A percentile compares a stretch with the other conserved stretches of the same genome.
Conservation (phyloP, 1,140 invertebrate genomes). For the Drosophila grimshawi region DNA sequence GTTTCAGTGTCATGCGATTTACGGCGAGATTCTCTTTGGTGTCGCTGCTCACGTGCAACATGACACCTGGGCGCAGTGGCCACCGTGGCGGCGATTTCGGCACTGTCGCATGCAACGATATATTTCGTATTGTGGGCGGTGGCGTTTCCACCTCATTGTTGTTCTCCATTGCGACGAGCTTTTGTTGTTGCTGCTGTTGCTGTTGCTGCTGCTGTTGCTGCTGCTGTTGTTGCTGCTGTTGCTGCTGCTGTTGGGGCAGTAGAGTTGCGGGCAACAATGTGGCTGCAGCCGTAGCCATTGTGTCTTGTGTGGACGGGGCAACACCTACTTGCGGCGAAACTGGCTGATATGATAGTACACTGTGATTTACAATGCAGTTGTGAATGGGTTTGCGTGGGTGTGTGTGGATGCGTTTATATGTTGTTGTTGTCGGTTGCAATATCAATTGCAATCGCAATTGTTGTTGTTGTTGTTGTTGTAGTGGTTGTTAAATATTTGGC, state of each 20-base stretch:
- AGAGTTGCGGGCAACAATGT: slow-evolving; percentile 40
- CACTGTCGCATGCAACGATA: slow-evolving; percentile 41
- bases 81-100: slow-evolving; percentile 90
- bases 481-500: slow-evolving; percentile 15
- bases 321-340: slow-evolving; percentile 53
- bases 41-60: slow-evolving; percentile 91
- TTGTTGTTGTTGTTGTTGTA: slow-evolving; percentile 27
- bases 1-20: slow-evolving; percentile 78
- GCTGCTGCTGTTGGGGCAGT: slow-evolving; percentile 12
- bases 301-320: slow-evolving; percentile 50
- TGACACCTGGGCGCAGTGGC: slow-evolving; percentile 94
- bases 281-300: slow-evolving; percentile 28
- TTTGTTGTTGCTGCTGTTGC: slow-evolving; percentile 37
- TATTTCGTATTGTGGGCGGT: slow-evolving; percentile 37
- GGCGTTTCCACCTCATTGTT: slow-evolving; percentile 57
- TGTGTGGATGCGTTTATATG: neutral
- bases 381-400: slow-evolving; percentile 15
- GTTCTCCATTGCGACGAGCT: slow-evolving; percentile 62
- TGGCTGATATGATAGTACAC: slow-evolving; percentile 77
- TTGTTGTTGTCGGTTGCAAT: slow-evolving; percentile 4
- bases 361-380: slow-evolving; percentile 27
- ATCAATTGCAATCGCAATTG: slow-evolving; percentile 2
- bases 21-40: slow-evolving; percentile 86
- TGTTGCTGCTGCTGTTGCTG: slow-evolving; percentile 36
- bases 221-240: neutral